Percentiles rank a stretch among this genome's conserved stretches.
Evolutionary conservation across 2,888 invertebrate genomes (phyloP).

Genomic region (Rhagonycha fulva): DNA sequence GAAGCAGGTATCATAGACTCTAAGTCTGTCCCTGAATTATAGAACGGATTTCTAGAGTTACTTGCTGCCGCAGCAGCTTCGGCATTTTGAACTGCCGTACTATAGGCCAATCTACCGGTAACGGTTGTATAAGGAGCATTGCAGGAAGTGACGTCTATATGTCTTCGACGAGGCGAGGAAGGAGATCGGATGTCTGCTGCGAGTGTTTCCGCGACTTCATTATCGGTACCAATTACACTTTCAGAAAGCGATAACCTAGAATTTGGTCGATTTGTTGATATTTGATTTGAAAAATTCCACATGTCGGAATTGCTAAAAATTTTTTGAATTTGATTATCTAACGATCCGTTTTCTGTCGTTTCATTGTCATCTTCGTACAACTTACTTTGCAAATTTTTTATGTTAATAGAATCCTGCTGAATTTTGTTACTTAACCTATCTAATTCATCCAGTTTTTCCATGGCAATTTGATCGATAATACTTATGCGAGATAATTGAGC

Average conservation of each 20-base stretch:
- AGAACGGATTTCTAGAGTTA: constrained; percentile 52
- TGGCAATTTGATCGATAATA: constrained; percentile 76
- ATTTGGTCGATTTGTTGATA: constrained; percentile 61
- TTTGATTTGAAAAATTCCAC: constrained; percentile 67
- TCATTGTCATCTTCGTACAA: constrained; percentile 63
- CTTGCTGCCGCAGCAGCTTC: constrained; percentile 50
- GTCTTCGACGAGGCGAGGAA: constrained; percentile 63
- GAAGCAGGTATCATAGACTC: constrained; percentile 57
- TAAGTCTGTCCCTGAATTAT: constrained; percentile 53
- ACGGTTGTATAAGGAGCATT: constrained; percentile 68
- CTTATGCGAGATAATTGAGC: constrained; percentile 76
- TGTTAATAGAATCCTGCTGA: constrained; percentile 77
- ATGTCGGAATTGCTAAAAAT: constrained; percentile 64
- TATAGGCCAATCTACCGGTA: constrained; percentile 67
- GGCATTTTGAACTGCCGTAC: constrained; percentile 65
- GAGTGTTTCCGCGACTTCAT: constrained; percentile 65
- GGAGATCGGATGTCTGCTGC: constrained; percentile 57
- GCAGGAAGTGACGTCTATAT: constrained; percentile 61
- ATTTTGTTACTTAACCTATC: constrained; percentile 77
- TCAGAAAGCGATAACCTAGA: constrained; percentile 68
- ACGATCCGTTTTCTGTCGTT: constrained; percentile 65
- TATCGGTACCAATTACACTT: constrained; percentile 64
- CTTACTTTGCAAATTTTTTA: constrained; percentile 74
- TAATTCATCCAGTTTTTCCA: constrained; percentile 78
- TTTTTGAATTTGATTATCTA: constrained; percentile 61